phyloP scores from a whole-genome alignment of 2,113 vertebrate genomes.

The Rattus rattus region DNA sequence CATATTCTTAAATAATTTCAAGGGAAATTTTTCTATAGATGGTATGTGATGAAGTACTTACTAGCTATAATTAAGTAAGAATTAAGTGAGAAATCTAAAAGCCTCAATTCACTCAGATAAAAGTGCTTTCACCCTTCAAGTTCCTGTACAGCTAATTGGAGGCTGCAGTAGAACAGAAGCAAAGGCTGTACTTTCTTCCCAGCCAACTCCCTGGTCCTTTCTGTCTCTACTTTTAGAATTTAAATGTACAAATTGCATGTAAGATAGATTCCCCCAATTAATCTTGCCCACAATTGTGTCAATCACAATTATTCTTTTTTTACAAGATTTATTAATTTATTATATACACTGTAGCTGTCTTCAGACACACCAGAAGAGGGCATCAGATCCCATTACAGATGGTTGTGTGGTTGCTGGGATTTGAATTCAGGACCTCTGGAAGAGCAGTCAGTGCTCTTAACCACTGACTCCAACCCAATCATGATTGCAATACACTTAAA shows the following conservation, averaged over 20 bases:
- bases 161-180: not conserved
- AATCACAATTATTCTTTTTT: not conserved
- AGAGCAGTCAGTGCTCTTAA: too few species aligned
- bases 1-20: slow-evolving; percentile 45
- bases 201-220: not conserved
- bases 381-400: too few species aligned
- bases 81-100: not conserved
- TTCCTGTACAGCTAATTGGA: slow-evolving; percentile 22
- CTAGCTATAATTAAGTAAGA: slow-evolving; percentile 44
- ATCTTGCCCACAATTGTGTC: not conserved
- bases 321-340: too few species aligned
- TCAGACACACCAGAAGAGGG: too few species aligned
- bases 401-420: too few species aligned
- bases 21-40: not conserved
- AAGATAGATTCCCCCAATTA: not conserved
- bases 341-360: too few species aligned
- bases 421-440: too few species aligned
- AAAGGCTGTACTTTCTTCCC: not conserved
- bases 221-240: not conserved
- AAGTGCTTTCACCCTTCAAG: not conserved
- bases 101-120: not conserved
- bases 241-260: not conserved
- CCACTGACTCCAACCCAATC: too few species aligned
- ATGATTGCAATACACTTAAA: not conserved
- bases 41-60: not conserved